phyloP scores from a whole-genome alignment of 2,113 vertebrate genomes.

The Tichodroma muraria region DNA sequence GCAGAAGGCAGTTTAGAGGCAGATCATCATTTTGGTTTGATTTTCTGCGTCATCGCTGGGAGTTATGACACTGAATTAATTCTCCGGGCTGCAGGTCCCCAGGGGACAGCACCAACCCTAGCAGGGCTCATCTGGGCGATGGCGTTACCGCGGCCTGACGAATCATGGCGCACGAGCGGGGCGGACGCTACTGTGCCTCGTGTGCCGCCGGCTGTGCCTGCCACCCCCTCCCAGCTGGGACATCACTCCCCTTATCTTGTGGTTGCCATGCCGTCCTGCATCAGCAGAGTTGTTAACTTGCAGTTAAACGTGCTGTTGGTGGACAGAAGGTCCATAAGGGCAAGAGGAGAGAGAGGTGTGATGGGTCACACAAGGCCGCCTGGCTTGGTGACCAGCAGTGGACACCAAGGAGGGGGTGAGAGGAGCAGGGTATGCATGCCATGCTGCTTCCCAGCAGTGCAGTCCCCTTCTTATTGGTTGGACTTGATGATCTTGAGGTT shows the following conservation, averaged over 20 bases:
- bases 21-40: not conserved
- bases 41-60: not conserved
- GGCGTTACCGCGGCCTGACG: not conserved
- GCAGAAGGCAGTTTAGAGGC: not conserved
- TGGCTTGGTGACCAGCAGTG: not conserved
- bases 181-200: rapidly evolving
- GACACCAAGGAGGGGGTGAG: not conserved
- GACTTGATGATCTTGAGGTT: not conserved
- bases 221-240: not conserved
- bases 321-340: rapidly evolving
- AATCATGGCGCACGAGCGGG: rapidly evolving
- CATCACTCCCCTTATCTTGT: not conserved
- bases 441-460: not conserved
- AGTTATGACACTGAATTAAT: not conserved
- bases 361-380: not conserved
- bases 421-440: not conserved
- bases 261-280: rapidly evolving
- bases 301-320: too few species aligned
- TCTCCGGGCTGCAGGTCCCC: not conserved
- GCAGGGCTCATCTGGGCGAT: conserved; percentile 11
- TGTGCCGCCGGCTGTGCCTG: not conserved
- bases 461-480: not conserved
- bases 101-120: not conserved
- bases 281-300: not conserved
- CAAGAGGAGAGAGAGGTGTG: not conserved